Base-by-base conservation (phyloP, 1,140 invertebrate species). In the Drosophila parabipectinata region DNA sequence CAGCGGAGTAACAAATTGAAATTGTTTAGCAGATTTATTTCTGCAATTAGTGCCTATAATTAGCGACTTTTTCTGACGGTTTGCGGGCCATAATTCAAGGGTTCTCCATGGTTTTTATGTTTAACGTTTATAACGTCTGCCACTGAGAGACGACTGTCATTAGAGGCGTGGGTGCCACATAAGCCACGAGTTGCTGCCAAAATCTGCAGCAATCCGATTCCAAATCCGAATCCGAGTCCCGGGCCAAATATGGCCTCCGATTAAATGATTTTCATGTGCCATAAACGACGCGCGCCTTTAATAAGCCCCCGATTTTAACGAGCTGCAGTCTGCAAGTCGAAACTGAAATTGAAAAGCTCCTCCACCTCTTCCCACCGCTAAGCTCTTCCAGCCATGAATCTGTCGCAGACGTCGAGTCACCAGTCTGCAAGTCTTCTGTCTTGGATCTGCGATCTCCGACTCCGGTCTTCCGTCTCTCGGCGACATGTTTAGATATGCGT, bases 261-360 rank as follows among this genome's bases (percentile, higher is more conserved):
- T 85, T 85, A 85, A 85, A 87, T 82, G 78, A 87, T 85, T 85
- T 85, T 85, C 82, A 85, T 85, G 82, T 82, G 82, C 82, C 82
- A 85, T 85, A 85, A 85, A 85, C 82, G 82, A 87, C 75, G 82
- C 79, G 82, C 72, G 82, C 82, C 82, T 85, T 87, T 85, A 85
- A 85, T 85, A 85, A 85, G 78, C 78, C 71, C 78, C 71, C 69
- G 58, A 51, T 56, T 87, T 87, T 85, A 85, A 85, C 82, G 78
- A 85, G 82, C 82, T 85, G 73, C 82, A 63, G 72, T 53, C 44
- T 48, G 26, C 10, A 37, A 63, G 57, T 63, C 62, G 59, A 72
- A 74, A 77, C 74, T 79, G 53, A 87, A 87, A 85, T 69, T 71
- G 56, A 77, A 77, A 57, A 39, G 48, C 30, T 18, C 62, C 50